phyloP scores from a whole-genome alignment of 2,113 vertebrate genomes.

The Coregonus clupeaformis region DNA sequence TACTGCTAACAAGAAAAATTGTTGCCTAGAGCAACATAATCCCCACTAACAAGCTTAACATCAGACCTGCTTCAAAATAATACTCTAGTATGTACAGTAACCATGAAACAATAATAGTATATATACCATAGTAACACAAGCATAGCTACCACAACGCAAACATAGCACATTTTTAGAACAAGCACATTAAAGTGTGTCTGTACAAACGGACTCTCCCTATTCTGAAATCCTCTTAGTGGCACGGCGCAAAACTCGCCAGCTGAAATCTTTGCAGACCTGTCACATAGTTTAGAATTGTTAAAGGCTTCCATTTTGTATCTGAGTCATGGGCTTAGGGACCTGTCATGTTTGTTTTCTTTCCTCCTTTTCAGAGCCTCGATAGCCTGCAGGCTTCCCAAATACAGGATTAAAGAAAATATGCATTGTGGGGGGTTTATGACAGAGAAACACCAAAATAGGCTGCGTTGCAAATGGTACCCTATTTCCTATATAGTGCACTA shows the following conservation, averaged over 20 bases:
- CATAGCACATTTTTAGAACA: slow-evolving; percentile 14
- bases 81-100: slow-evolving; percentile 21
- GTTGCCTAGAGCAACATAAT: slow-evolving; percentile 45
- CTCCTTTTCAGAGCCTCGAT: slow-evolving; percentile 22
- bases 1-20: slow-evolving; percentile 51
- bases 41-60: slow-evolving; percentile 20
- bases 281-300: slow-evolving; percentile 41
- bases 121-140: slow-evolving; percentile 29
- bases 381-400: slow-evolving; percentile 38
- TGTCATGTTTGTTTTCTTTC: slow-evolving; percentile 55
- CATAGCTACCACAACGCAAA: slow-evolving; percentile 14
- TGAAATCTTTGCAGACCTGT: slow-evolving; percentile 40
- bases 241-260: slow-evolving; percentile 16
- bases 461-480: too few species aligned
- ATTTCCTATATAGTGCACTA: not conserved
- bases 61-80: slow-evolving; percentile 31
- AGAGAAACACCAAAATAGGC: slow-evolving; percentile 41
- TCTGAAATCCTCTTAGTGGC: slow-evolving; percentile 52
- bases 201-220: slow-evolving; percentile 15
- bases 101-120: slow-evolving; percentile 17
- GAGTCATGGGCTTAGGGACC: slow-evolving; percentile 58
- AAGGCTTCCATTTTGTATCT: slow-evolving; percentile 56
- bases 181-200: slow-evolving; percentile 33
- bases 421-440: slow-evolving; percentile 25
- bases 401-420: slow-evolving; percentile 53